phyloP scores from a whole-genome alignment of 2,113 vertebrate genomes.

The Callipepla californica region DNA sequence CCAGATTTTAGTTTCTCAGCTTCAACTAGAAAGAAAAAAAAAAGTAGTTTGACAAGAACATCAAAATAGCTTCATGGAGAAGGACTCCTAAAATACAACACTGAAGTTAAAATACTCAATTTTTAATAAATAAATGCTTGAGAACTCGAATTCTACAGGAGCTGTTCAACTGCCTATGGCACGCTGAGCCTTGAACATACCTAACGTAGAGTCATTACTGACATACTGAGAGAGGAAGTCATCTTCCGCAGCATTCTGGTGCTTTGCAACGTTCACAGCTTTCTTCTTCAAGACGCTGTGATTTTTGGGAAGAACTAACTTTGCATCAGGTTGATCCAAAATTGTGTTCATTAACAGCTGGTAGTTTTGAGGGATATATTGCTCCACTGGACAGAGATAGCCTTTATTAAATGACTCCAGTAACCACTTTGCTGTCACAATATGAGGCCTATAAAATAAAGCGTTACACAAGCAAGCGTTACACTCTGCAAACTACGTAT shows the following conservation, averaged over 20 bases:
- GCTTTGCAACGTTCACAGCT: slow-evolving; percentile 22
- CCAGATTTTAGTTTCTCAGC: slow-evolving; percentile 21
- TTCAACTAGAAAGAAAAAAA: slow-evolving; percentile 61
- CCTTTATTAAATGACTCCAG: slow-evolving; percentile 89
- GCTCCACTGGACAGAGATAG: slow-evolving; percentile 83
- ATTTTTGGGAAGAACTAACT: slow-evolving; percentile 46
- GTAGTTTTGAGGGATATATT: slow-evolving; percentile 85
- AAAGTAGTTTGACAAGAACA: background rate
- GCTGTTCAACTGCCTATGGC: background rate
- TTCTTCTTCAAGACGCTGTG: slow-evolving; percentile 62
- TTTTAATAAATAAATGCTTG: background rate
- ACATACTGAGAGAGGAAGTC: slow-evolving; percentile 92
- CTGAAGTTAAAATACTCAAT: background rate
- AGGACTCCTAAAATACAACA: background rate
- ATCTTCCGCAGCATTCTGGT: slow-evolving; percentile 82
- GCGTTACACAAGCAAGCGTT: background rate
- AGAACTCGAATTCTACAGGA: background rate
- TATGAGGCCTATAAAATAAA: slow-evolving; percentile 85
- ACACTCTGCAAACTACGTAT: background rate
- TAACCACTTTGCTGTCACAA: slow-evolving; percentile 92
- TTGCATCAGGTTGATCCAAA: slow-evolving; percentile 71
- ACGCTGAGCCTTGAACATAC: slow-evolving; percentile 70
- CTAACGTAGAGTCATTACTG: slow-evolving; percentile 80
- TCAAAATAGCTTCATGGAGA: background rate
- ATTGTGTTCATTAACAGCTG: slow-evolving; percentile 78